A percentile compares a stretch with the other conserved stretches of the same genome.
Evolutionary conservation across 2,888 invertebrate species (phyloP).

Genomic region (Harpalus rubripes): DNA sequence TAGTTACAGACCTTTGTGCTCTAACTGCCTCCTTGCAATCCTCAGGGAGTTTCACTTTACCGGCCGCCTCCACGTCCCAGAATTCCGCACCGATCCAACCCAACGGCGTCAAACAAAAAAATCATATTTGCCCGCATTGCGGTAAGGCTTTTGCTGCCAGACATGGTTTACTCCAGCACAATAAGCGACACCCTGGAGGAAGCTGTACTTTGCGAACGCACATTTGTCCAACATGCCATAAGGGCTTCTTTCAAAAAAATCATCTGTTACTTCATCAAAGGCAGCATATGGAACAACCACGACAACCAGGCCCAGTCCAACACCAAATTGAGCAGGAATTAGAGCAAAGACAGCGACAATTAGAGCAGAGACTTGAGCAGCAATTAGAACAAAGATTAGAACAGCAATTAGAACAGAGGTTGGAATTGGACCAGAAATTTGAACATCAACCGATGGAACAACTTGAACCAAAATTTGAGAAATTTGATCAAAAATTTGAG

Average conservation of each 20-base stretch:
- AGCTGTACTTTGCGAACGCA: constrained; percentile 89
- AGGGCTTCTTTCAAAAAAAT: constrained; percentile 92
- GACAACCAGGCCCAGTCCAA: constrained; percentile 38
- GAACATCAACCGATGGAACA: too few relatives aligned
- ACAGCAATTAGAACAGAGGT: constrained; percentile 70
- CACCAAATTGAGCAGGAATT: constrained; percentile 73
- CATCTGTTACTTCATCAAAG: constrained; percentile 90
- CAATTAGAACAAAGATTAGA: constrained; percentile 72
- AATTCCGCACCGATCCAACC: constrained; percentile 74
- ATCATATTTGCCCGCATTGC: constrained; percentile 89
- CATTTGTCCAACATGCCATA: constrained; percentile 89
- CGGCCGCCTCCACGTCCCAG: constrained; percentile 65
- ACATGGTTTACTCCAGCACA: constrained; percentile 89
- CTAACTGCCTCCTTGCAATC: constrained; percentile 88
- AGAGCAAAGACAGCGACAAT: constrained; percentile 72
- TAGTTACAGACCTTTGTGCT: constrained; percentile 90
- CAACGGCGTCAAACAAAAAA: constrained; percentile 82
- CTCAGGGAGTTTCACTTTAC: constrained; percentile 75
- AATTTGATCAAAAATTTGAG: neutral
- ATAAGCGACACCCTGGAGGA: constrained; percentile 88
- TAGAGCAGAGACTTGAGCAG: constrained; percentile 74
- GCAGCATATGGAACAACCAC: constrained; percentile 85
- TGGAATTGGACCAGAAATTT: constrained; percentile 8
- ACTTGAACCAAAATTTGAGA: constrained; percentile 10
- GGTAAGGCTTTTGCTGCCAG: constrained; percentile 91